These are phyloP conservation scores for Sebastes nivosus DNA, from an alignment of 2,797 vertebrate genomes.

Conservation along the genomic window DNA sequence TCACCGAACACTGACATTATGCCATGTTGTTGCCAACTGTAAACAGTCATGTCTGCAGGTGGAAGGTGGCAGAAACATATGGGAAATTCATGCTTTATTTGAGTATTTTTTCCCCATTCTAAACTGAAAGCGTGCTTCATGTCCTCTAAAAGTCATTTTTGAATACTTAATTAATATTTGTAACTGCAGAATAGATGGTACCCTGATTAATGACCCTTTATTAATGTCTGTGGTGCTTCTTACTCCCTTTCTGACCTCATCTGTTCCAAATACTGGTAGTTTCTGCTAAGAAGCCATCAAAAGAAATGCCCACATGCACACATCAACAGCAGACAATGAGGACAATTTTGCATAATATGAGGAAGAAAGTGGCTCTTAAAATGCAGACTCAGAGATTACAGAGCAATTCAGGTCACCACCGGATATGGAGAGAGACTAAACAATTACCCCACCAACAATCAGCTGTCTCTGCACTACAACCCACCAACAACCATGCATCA, in stretches of 20 bases:
- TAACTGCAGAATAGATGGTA: neutral
- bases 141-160: neutral
- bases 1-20: neutral
- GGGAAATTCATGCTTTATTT: neutral
- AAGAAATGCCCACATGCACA: neutral
- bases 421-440: slow-evolving; percentile 53
- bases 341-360: neutral
- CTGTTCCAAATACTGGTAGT: neutral
- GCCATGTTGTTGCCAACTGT: neutral
- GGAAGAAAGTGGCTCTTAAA: slow-evolving; percentile 30
- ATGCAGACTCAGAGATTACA: slow-evolving; percentile 53
- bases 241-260: neutral
- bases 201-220: neutral
- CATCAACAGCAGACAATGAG: slow-evolving; percentile 12
- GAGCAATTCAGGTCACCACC: slow-evolving; percentile 62
- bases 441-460: slow-evolving; percentile 60
- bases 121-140: neutral
- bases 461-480: slow-evolving; percentile 60
- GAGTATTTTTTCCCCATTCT: neutral
- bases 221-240: neutral
- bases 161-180: neutral
- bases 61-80: neutral
- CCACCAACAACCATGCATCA: slow-evolving; percentile 43
- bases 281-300: neutral
- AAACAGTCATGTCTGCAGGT: neutral